Evolutionary conservation across 2,888 invertebrate species (phyloP).

Genomic region (Spodoptera exigua): DNA sequence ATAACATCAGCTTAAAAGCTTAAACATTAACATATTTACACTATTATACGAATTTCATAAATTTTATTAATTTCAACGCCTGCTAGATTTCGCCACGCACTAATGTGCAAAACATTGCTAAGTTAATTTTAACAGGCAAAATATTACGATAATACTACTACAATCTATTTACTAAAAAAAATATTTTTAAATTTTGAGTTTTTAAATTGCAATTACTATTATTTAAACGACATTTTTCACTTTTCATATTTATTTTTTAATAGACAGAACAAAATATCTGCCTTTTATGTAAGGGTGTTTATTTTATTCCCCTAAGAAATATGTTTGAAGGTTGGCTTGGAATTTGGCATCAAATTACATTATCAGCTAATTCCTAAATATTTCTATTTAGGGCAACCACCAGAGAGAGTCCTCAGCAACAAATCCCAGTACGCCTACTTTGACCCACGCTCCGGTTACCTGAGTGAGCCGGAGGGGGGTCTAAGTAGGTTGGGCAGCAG

Average conservation of each 20-base stretch:
- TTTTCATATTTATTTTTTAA: too few species aligned
- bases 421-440: conserved; percentile 87
- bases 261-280: too few species aligned
- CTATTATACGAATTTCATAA: background rate
- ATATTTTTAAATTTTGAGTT: too few species aligned
- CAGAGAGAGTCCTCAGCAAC: conserved; percentile 77
- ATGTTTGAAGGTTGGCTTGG: too few species aligned
- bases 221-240: too few species aligned
- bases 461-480: conserved; percentile 86
- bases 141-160: background rate
- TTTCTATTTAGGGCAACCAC: conserved; percentile 71
- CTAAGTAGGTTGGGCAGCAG: conserved; percentile 73
- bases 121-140: conserved; percentile 22
- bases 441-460: conserved; percentile 86
- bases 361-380: background rate
- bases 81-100: conserved; percentile 13
- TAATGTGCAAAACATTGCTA: conserved; percentile 30
- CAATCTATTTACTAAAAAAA: too few species aligned
- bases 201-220: too few species aligned
- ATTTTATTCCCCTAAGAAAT: too few species aligned
- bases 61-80: conserved; percentile 17
- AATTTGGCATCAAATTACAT: too few species aligned
- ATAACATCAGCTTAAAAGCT: conserved; percentile 40
- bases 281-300: too few species aligned
- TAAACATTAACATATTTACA: conserved; percentile 45